Evolutionary conservation across 2,797 vertebrate species (phyloP).

Genomic region (Microtus agrestis): DNA sequence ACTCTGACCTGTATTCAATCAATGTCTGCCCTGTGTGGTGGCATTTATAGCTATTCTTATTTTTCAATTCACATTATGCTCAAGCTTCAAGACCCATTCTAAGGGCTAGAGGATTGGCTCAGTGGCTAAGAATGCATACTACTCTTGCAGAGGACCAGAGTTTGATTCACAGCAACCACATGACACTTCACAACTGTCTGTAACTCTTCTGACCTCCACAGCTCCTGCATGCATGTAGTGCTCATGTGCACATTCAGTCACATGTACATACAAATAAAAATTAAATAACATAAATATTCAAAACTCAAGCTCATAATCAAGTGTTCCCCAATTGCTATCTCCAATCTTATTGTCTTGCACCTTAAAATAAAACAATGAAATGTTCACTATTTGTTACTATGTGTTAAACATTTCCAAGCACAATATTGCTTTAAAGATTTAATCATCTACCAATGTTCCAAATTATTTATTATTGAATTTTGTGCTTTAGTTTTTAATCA

Average conservation of each 20-base stretch:
- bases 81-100: not conserved
- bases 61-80: not conserved
- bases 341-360: not conserved
- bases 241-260: not conserved
- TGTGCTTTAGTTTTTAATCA: slow-evolving; percentile 18
- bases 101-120: not conserved
- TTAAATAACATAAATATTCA: not conserved
- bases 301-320: not conserved
- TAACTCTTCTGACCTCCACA: not conserved
- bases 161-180: not conserved
- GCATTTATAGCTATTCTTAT: not conserved
- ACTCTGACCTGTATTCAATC: not conserved
- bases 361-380: not conserved
- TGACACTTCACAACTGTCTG: not conserved
- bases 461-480: not conserved
- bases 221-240: not conserved
- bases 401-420: not conserved
- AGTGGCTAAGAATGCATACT: not conserved
- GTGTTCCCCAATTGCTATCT: not conserved
- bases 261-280: not conserved
- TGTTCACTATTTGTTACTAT: not conserved
- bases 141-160: not conserved
- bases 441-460: not conserved
- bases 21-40: not conserved
- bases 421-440: not conserved